Evolutionary conservation across 1,140 invertebrate genomes (phyloP), one percentile per base, ranked within the genome.

Genomic region (Drosophila mayri): DNA sequence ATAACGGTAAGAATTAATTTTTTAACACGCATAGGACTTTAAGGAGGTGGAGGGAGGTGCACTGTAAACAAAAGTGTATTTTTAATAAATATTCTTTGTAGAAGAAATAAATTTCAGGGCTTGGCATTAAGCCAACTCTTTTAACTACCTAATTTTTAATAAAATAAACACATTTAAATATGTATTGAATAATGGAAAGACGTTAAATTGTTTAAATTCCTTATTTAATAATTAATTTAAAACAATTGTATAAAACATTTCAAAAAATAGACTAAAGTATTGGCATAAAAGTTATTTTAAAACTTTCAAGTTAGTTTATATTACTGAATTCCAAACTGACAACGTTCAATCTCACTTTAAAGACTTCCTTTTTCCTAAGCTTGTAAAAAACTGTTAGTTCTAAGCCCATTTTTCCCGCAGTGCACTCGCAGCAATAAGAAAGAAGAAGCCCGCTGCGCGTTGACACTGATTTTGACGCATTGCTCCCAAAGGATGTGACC

Each of bases 381-480:
- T 18, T 18, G 0, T 14, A 50, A 12, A 18, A 50, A 12, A 10
- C 1, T 8, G 2, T 12, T 4, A 8, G 7, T 18, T 18, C 10
- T 1, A 12, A 1, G 12, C 25, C 12, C 3, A 11, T 4, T 11
- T 54, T 62, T 54, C 38, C 3, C 28, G 4, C 32, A 30, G 66
- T 67, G 63, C 35, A 37, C 6, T 35, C 38, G 20, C 30, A 37
- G 47, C 30, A 44, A 38, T 25, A 70, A 14, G 58, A 10, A 18
- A 20, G 52, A 47, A 65, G 70, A 32, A 57, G 12, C 37, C n/a
- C 54, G 65, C 65, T 88, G 84, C 81, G 85, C 85, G 85, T 90
- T 88, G 85, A 88, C 85, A 88, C 85, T 88, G 85, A 88, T 88
- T 88, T 88, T 88, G 85, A 88, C 85, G 86, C 85, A 88, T 88